Conservation (phyloP, 1,140 invertebrate species). For the Oncopodura yosiiana region DNA sequence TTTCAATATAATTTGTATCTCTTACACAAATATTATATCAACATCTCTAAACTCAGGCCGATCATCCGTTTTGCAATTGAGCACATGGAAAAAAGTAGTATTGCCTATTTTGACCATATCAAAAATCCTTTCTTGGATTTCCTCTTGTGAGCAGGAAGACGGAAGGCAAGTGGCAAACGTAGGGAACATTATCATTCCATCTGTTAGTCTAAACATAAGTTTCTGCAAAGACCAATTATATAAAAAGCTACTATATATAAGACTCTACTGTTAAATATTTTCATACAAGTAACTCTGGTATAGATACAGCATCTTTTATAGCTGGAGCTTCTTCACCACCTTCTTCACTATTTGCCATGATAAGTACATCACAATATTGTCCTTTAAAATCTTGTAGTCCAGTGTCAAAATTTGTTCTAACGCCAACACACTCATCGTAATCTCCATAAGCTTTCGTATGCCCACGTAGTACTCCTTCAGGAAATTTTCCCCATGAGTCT, state of each 20-base stretch:
- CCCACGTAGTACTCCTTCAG: slow-evolving; percentile 26
- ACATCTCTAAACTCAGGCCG: no score
- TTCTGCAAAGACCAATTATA: not conserved
- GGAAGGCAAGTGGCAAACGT: not conserved
- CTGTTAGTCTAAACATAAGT: not conserved
- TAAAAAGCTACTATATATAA: not conserved
- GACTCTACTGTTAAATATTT: not conserved
- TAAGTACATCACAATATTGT: not conserved
- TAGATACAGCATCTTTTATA: not conserved
- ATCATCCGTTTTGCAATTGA: no score
- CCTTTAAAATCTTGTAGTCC: not conserved
- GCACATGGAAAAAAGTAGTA: no score
- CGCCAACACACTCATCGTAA: slow-evolving; percentile 21
- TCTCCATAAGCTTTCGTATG: slow-evolving; percentile 20
- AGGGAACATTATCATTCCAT: not conserved
- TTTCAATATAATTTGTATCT: no score
- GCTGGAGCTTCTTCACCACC: not conserved
- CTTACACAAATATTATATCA: no score
- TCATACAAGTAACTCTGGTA: not conserved
- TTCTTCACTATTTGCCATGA: not conserved
- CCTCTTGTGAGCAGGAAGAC: not conserved
- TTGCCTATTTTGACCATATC: no score
- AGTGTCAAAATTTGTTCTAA: not conserved
- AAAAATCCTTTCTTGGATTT: no score
- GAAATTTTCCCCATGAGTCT: slow-evolving; percentile 23